Evolutionary conservation across 1,140 invertebrate genomes (phyloP), one percentile per base, ranked within the genome.

Genomic region (Harpegnathos saltator): DNA sequence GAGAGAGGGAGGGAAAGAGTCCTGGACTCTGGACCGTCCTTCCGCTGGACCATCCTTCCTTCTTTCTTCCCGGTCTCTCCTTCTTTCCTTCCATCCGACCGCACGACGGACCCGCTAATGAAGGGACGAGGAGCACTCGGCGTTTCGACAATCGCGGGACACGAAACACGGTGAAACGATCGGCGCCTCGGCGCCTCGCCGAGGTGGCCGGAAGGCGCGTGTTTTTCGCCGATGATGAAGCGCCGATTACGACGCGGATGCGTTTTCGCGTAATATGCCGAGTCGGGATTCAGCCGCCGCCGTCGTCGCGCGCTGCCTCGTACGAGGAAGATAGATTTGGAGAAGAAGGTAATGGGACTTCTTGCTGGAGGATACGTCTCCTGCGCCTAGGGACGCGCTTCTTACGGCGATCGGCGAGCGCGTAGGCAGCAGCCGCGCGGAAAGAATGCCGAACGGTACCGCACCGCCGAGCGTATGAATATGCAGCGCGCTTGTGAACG

Each of bases 311-410:
- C 63, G 85, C 73, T 86, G 73, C 73, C 73, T 63, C 44, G 14
- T 58, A 74, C 48, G 73, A 80, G 29, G 62, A 87, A 87, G 85
- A 87, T 87, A 84, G 87, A 87, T 87, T 87, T 87, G 73, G 62
- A 86, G 62, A 24, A 52, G 56, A 52, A 48, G 86, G 74, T 88
- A 87, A 88, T 85, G 85, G 33, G 69, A 52, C 81, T 88, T 88
- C 85, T 88, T 87, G 75, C 82, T 48, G 38, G 50, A 58, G 77
- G 69, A 84, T 84, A 81, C 85, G 63, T 88, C 74, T 62, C 56
- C 0, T 44, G 29, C n/a, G n/a, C n/a, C n/a, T 61, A 56, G 71
- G 78, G 85, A 74, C 61, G 82, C 80, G 59, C 50, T 72, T 65
- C 29, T 69, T 54, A 56, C 85, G 81, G 83, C 58, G 80, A 83